Conservation (phyloP, 2,888 invertebrate species). For the Agrenia bidenticulata region DNA sequence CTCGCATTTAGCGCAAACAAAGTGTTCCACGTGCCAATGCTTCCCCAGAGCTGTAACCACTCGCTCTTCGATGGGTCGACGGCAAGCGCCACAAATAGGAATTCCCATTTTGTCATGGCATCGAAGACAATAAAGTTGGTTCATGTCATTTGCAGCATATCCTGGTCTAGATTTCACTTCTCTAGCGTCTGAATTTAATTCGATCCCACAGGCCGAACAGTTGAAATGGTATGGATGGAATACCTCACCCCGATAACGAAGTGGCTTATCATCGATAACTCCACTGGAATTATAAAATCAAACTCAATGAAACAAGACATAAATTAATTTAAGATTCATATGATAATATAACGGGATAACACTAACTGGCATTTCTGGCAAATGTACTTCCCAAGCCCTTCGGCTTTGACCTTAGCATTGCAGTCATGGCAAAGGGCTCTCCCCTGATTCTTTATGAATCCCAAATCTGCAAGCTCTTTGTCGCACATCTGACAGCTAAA, state of each 20-base stretch:
- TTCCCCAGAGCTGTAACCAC: conserved; percentile 98
- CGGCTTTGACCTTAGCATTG: conserved; percentile 93
- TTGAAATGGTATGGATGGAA: conserved; percentile 99
- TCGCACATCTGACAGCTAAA: conserved; percentile 94
- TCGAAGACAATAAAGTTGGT: conserved; percentile 93
- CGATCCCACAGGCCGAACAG: conserved; percentile 87
- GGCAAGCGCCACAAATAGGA: conserved; percentile 99
- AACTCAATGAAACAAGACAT: too few relatives aligned
- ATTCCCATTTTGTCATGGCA: conserved; percentile 99
- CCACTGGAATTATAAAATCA: conserved; percentile 63
- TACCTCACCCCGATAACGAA: conserved; percentile 91
- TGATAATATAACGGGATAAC: background rate
- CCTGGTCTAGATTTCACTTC: conserved; percentile 91
- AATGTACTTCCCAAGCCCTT: conserved; percentile 91
- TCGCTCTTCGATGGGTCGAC: conserved; percentile 96
- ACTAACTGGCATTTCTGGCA: conserved; percentile 98
- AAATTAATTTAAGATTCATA: background rate
- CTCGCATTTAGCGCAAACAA: conserved; percentile 99
- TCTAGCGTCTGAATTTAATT: conserved; percentile 91
- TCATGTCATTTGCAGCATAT: conserved; percentile 87
- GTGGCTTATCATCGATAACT: conserved; percentile 84
- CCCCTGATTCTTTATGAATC: conserved; percentile 90
- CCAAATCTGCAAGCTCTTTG: conserved; percentile 89
- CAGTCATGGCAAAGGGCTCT: conserved; percentile 90
- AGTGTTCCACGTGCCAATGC: conserved; percentile 99